These are phyloP conservation scores for Synodontis membranacea DNA, from an alignment of 2,113 vertebrate species.

Conservation along the genomic window DNA sequence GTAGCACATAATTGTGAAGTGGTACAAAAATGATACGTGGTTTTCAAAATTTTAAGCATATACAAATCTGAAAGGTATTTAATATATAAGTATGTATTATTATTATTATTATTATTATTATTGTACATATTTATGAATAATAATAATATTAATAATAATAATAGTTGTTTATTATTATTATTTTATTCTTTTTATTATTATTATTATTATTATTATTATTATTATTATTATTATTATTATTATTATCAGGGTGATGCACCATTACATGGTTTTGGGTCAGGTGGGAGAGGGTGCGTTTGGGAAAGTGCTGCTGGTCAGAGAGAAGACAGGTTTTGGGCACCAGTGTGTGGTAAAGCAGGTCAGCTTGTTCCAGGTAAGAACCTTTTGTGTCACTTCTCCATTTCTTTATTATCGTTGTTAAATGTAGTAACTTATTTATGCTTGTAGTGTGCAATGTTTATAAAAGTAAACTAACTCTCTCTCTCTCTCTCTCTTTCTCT, in stretches of 20 bases:
- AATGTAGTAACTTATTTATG: background rate
- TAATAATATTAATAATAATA: too few species aligned
- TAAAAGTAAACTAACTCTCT: too few species aligned
- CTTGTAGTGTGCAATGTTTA: too few species aligned
- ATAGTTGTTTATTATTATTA: too few species aligned
- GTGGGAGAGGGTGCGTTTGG: conserved; percentile 91
- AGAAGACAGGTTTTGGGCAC: conserved; percentile 64
- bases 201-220: too few species aligned
- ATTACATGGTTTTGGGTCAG: conserved; percentile 80
- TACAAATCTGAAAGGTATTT: too few species aligned
- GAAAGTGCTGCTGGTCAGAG: conserved; percentile 83
- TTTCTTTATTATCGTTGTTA: background rate
- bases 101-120: too few species aligned
- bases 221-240: background rate
- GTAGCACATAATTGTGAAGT: too few species aligned
- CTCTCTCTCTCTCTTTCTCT: background rate
- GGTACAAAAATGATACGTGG: too few species aligned
- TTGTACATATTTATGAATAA: too few species aligned
- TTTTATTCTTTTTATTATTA: background rate
- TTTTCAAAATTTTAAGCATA: too few species aligned
- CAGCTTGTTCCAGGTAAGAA: conserved; percentile 76
- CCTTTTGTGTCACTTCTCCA: background rate
- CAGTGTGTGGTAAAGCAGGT: conserved; percentile 87
- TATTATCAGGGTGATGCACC: conserved; percentile 74
- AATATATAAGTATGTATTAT: too few species aligned